Evolutionary conservation across 2,797 vertebrate genomes (phyloP).

Genomic region (Bryconaethiops microstoma): DNA sequence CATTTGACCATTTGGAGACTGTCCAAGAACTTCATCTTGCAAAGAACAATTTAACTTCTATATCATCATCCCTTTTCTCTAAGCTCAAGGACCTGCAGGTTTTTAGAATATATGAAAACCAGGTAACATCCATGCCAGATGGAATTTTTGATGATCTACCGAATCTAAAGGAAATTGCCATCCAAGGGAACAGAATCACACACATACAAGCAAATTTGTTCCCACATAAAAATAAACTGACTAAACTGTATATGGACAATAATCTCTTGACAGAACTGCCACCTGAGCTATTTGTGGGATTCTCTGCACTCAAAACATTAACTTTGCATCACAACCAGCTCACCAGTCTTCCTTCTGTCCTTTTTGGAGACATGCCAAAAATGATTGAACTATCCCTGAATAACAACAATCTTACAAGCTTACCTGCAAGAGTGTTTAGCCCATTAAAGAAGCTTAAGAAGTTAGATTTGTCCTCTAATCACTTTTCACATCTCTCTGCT

Average conservation of each 20-base stretch:
- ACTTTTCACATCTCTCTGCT: conserved; percentile 67
- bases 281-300: conserved; percentile 70
- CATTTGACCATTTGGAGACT: conserved; percentile 77
- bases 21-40: conserved; percentile 72
- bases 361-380: conserved; percentile 71
- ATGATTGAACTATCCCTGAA: conserved; percentile 70
- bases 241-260: conserved; percentile 71
- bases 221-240: conserved; percentile 72
- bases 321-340: conserved; percentile 73
- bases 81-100: conserved; percentile 68
- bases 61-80: conserved; percentile 71
- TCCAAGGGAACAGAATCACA: conserved; percentile 72
- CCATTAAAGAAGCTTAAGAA: conserved; percentile 72
- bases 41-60: conserved; percentile 71
- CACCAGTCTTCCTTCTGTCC: conserved; percentile 64
- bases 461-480: conserved; percentile 76
- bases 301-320: conserved; percentile 71
- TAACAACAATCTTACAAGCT: conserved; percentile 73
- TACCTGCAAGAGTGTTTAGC: conserved; percentile 75
- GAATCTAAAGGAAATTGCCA: conserved; percentile 71
- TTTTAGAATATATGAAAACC: conserved; percentile 79
- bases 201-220: conserved; percentile 71
- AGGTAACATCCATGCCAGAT: conserved; percentile 71
- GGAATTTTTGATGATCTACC: conserved; percentile 71
- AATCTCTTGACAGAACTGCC: conserved; percentile 77